Conservation (phyloP, 2,113 vertebrate species). For the Cnemophilus loriae region DNA sequence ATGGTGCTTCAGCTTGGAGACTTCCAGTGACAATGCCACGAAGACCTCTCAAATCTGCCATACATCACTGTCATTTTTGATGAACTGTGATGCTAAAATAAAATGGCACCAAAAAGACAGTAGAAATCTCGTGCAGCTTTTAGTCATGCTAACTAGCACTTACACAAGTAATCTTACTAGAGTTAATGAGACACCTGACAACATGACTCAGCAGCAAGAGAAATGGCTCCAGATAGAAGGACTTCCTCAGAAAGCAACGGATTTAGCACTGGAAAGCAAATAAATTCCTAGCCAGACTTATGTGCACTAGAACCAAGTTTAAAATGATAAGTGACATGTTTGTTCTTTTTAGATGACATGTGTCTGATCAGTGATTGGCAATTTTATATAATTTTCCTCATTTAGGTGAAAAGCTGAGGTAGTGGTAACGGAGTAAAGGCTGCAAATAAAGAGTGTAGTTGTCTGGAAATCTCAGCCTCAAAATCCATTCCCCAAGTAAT, state of each 20-base stretch:
- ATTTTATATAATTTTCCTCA: not conserved
- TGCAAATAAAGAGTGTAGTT: not conserved
- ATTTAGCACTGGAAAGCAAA: not conserved
- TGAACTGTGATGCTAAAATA: not conserved
- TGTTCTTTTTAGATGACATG: not conserved
- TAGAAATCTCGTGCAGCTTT: not conserved
- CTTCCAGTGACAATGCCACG: not conserved
- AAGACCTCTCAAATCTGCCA: not conserved
- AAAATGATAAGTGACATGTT: not conserved
- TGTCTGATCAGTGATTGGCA: not conserved
- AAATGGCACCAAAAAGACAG: not conserved
- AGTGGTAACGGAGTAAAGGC: not conserved
- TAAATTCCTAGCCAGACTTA: not conserved
- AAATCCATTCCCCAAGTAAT: not conserved
- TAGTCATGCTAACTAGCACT: not conserved
- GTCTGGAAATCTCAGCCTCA: not conserved
- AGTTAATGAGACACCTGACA: not conserved
- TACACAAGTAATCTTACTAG: not conserved
- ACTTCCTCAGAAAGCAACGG: not conserved
- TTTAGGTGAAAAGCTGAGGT: not conserved
- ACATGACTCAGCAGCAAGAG: not conserved
- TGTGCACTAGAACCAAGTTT: not conserved
- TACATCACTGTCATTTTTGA: not conserved
- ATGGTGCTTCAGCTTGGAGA: not conserved
- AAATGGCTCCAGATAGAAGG: not conserved